phyloP scores from a whole-genome alignment of 2,797 vertebrate genomes.

The Taeniopygia guttata region DNA sequence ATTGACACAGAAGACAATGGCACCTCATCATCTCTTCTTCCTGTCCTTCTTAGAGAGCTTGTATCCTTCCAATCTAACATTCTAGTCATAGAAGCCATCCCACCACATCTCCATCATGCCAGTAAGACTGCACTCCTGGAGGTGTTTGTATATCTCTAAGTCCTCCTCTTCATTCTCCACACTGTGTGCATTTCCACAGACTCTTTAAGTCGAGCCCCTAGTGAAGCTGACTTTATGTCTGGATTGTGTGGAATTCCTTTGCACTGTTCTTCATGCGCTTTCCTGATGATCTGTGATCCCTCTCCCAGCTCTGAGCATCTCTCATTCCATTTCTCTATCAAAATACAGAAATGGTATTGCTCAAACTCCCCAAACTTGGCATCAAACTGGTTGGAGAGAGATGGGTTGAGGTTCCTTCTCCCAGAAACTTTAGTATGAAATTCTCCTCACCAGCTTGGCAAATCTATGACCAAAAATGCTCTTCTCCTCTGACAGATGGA shows the following conservation, averaged over 20 bases:
- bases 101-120: neutral
- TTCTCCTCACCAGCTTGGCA: neutral
- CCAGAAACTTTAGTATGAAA: neutral
- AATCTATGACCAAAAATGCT: neutral
- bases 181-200: neutral
- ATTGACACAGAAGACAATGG: rapidly evolving
- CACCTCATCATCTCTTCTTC: neutral
- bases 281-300: neutral
- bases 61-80: neutral
- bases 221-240: neutral
- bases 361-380: too few relatives aligned
- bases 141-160: neutral
- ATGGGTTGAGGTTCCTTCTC: neutral
- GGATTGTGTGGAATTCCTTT: neutral
- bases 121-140: neutral
- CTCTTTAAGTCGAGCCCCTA: neutral
- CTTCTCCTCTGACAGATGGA: neutral
- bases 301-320: neutral
- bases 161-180: neutral
- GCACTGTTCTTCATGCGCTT: neutral
- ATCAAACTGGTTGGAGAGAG: neutral
- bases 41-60: neutral
- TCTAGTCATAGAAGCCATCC: neutral
- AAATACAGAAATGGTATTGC: too few relatives aligned
- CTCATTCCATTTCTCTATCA: too few relatives aligned